Conservation (phyloP, 2,888 invertebrate species). For the Ornithoptera priamus region DNA sequence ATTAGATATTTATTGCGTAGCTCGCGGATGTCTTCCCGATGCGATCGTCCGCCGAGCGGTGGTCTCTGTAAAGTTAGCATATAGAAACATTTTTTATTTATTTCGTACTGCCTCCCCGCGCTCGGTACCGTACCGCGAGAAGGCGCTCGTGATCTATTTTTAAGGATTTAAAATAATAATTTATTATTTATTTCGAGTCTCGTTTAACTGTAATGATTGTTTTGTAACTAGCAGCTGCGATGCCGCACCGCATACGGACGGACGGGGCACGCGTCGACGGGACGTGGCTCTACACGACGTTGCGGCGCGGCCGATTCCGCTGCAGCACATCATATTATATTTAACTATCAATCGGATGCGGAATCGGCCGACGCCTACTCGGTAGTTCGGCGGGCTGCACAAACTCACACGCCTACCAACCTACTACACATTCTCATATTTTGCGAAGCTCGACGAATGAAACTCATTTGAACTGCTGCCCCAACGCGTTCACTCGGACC, state of each 20-base stretch:
- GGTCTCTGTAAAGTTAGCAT: slow-evolving; percentile 77
- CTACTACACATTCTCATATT: slow-evolving; percentile 7
- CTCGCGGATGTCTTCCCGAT: slow-evolving; percentile 79
- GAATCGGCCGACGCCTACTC: slow-evolving; percentile 54
- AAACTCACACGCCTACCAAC: slow-evolving; percentile 29
- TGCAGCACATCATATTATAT: slow-evolving; percentile 30
- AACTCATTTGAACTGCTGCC: slow-evolving; percentile 1
- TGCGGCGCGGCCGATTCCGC: slow-evolving; percentile 51
- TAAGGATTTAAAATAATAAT: slow-evolving; percentile 80
- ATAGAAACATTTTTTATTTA: slow-evolving; percentile 75
- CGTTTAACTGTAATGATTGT: slow-evolving; percentile 75
- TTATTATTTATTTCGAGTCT: slow-evolving; percentile 81
- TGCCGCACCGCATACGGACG: slow-evolving; percentile 76
- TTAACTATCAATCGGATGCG: slow-evolving; percentile 37
- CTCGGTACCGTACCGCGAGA: slow-evolving; percentile 79
- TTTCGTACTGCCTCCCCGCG: slow-evolving; percentile 78
- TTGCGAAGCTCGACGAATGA: slow-evolving; percentile 39
- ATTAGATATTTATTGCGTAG: slow-evolving; percentile 77
- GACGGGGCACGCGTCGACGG: slow-evolving; percentile 72
- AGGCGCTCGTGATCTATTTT: slow-evolving; percentile 81
- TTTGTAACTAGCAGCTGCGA: slow-evolving; percentile 71
- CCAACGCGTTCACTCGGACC: neutral
- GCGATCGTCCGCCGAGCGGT: slow-evolving; percentile 79
- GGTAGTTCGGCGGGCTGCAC: slow-evolving; percentile 53
- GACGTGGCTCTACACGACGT: slow-evolving; percentile 61